These are phyloP conservation scores for Morpho achilles DNA, from an alignment of 2,888 invertebrate species.

Conservation along the genomic window DNA sequence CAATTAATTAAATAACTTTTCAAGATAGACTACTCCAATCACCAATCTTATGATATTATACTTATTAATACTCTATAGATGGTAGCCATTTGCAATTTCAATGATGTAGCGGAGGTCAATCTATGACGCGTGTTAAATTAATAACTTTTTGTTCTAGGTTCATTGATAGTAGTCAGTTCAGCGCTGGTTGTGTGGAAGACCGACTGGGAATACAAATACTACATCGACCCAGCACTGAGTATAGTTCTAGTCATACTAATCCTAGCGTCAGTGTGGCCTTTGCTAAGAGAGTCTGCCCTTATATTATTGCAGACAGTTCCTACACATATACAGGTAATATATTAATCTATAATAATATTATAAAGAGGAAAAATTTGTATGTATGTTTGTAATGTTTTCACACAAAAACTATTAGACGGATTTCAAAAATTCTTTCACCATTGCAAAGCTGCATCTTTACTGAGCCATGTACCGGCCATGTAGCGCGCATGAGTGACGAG, in stretches of 20 bases:
- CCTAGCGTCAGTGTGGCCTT: conserved; percentile 93
- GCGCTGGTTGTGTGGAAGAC: conserved; percentile 89
- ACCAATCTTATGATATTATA: no score
- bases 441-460: no score
- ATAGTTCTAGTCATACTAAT: conserved; percentile 93
- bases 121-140: not conserved
- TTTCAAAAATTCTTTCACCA: no score
- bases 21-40: no score
- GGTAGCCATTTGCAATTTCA: no score
- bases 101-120: no score
- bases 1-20: no score
- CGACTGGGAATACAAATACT: conserved; percentile 88
- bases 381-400: not conserved
- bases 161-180: conserved; percentile 93
- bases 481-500: no score
- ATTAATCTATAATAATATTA: not conserved
- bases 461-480: no score
- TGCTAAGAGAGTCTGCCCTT: conserved; percentile 94
- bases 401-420: no score
- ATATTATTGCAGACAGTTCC: conserved; percentile 99
- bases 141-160: conserved; percentile 74
- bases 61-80: no score
- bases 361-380: conserved; percentile 14
- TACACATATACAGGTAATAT: conserved; percentile 90
- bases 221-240: conserved; percentile 97